Evolutionary conservation across 2,888 invertebrate genomes (phyloP).

Genomic region (Aspidapion aeneum): DNA sequence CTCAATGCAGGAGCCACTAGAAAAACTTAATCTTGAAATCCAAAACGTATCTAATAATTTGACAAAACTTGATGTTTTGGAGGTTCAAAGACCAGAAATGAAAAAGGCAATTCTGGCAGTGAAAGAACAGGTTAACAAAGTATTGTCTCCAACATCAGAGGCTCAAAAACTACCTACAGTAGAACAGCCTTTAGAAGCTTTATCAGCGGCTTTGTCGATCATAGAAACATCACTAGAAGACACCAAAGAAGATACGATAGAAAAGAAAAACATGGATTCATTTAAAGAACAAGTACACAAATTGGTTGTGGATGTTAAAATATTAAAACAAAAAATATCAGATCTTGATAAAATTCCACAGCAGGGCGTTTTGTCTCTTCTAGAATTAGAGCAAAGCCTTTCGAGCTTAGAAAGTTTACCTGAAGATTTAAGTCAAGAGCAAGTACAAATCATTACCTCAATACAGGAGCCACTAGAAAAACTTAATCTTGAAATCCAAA

Average conservation of each 20-base stretch:
- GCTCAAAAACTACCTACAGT: slow-evolving; percentile 4
- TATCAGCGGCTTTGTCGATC: slow-evolving; percentile 16
- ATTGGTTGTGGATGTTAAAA: neutral
- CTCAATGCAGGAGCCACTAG: neutral
- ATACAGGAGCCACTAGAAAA: neutral
- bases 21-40: slow-evolving; percentile 8
- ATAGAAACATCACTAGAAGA: slow-evolving; percentile 1
- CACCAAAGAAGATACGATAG: neutral
- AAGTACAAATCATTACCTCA: neutral
- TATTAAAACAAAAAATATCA: neutral
- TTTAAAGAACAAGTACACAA: neutral
- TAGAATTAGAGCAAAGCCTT: slow-evolving; percentile 15
- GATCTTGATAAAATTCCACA: slow-evolving; percentile 9
- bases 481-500: neutral
- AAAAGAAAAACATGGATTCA: neutral
- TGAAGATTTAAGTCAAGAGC: slow-evolving; percentile 1
- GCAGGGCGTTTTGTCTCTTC: slow-evolving; percentile 23
- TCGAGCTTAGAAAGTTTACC: slow-evolving; percentile 1
- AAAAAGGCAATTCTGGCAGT: slow-evolving; percentile 19
- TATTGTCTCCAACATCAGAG: slow-evolving; percentile 12
- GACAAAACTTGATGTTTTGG: no score
- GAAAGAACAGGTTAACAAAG: slow-evolving; percentile 20
- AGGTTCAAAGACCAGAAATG: slow-evolving; percentile 14
- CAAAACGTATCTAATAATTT: neutral
- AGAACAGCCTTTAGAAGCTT: slow-evolving; percentile 19